A percentile compares a stretch with the other conserved stretches of the same genome.
Evolutionary conservation across 2,888 invertebrate species (phyloP).

Genomic region (Gibbula magus): DNA sequence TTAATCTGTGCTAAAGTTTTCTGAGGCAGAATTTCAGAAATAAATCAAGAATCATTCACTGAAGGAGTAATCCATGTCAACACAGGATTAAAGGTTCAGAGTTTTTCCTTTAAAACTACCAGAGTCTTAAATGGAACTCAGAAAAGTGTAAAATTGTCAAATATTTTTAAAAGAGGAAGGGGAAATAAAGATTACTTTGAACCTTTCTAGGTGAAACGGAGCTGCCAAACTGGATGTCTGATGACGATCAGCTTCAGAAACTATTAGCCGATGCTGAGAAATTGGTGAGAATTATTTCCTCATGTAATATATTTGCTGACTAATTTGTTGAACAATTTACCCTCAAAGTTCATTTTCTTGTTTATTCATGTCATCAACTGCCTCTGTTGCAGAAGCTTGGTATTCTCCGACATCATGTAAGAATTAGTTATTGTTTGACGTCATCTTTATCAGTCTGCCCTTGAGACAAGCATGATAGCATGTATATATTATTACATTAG

Average conservation of each 20-base stretch:
- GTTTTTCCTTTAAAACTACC: too few relatives aligned
- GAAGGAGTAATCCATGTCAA: too few relatives aligned
- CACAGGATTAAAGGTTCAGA: too few relatives aligned
- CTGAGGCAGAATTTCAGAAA: neutral
- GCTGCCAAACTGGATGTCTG: constrained; percentile 89
- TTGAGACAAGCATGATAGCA: neutral
- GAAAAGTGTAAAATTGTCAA: too few relatives aligned
- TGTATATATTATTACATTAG: neutral
- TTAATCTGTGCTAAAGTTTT: neutral
- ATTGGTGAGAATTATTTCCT: constrained; percentile 61
- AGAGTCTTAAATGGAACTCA: neutral
- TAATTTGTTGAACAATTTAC: too few relatives aligned
- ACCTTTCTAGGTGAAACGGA: constrained; percentile 83
- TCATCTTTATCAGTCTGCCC: neutral
- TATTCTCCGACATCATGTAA: constrained; percentile 3
- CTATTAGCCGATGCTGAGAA: constrained; percentile 73
- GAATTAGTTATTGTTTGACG: neutral
- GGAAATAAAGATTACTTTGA: neutral
- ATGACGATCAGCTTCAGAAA: constrained; percentile 88
- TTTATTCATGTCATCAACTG: neutral
- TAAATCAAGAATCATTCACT: neutral
- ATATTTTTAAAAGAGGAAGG: too few relatives aligned
- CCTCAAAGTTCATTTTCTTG: too few relatives aligned
- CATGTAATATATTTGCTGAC: too few relatives aligned
- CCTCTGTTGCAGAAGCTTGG: neutral